These are phyloP conservation scores for Peromyscus maniculatus DNA, from an alignment of 2,113 vertebrate species.

Conservation along the genomic window DNA sequence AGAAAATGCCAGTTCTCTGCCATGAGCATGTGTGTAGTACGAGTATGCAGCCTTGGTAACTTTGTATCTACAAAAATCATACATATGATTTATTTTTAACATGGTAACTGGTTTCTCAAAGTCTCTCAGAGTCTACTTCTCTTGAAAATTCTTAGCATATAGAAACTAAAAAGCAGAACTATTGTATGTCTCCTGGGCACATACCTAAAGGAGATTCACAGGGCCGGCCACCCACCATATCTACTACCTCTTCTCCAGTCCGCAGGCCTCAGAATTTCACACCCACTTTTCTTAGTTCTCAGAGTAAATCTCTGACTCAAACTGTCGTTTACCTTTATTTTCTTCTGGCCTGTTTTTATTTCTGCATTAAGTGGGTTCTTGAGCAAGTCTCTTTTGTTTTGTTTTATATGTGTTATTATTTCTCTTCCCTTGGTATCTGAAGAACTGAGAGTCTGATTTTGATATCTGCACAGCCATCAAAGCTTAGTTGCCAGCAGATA, in stretches of 20 bases:
- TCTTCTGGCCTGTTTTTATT: background rate
- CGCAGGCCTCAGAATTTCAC: background rate
- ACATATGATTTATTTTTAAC: background rate
- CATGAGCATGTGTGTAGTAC: background rate
- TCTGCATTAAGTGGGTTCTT: background rate
- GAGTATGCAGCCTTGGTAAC: background rate
- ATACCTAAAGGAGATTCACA: background rate
- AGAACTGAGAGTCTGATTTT: background rate
- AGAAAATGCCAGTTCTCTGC: background rate
- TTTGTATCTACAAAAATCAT: background rate
- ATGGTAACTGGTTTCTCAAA: background rate
- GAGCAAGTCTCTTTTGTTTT: background rate
- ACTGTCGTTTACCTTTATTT: background rate
- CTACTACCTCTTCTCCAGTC: too few species aligned
- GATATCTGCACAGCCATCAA: background rate
- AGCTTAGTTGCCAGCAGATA: background rate
- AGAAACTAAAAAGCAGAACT: background rate
- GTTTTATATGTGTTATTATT: background rate
- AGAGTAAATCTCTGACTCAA: background rate
- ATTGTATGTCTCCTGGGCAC: background rate
- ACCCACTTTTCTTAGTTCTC: background rate
- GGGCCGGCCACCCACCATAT: background rate
- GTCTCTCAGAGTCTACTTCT: background rate
- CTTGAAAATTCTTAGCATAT: background rate
- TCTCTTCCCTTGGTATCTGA: constrained; percentile 3